Conservation (phyloP, 2,888 invertebrate species). For the Eupithecia tripunctaria region DNA sequence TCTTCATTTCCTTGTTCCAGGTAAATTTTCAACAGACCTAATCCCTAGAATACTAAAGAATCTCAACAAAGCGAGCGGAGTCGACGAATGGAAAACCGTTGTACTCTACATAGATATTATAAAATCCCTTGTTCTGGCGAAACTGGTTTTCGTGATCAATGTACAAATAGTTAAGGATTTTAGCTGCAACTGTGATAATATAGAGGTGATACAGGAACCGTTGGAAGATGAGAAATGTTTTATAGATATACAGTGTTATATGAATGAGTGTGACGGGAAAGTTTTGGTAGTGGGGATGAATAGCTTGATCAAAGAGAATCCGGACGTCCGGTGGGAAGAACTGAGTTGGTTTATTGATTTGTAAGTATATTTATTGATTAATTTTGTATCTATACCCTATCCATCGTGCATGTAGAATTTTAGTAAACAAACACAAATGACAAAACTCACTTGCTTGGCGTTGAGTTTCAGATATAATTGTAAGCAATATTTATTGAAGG, state of each 20-base stretch:
- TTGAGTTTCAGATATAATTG: no score
- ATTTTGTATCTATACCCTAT: no score
- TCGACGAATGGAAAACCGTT: constrained; percentile 71
- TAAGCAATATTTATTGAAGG: no score
- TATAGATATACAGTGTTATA: constrained; percentile 86
- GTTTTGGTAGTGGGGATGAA: constrained; percentile 86
- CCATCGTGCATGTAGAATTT: no score
- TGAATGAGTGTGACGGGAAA: constrained; percentile 81
- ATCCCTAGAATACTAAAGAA: constrained; percentile 67
- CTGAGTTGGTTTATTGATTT: constrained; percentile 88
- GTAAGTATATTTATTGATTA: constrained; percentile 77
- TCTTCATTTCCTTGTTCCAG: constrained; percentile 57
- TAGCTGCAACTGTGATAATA: constrained; percentile 74
- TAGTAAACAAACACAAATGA: no score
- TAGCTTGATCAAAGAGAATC: constrained; percentile 83
- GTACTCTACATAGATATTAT: constrained; percentile 73
- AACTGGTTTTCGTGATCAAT: constrained; percentile 74
- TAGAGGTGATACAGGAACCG: constrained; percentile 69
- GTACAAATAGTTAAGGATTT: constrained; percentile 78
- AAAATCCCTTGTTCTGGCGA: constrained; percentile 68
- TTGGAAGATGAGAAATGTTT: constrained; percentile 65
- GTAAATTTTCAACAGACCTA: constrained; percentile 73
- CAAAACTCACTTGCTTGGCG: no score
- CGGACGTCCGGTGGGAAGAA: constrained; percentile 88
- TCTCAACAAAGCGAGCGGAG: constrained; percentile 66